Evolutionary conservation across 2,797 vertebrate genomes (phyloP).

Genomic region (Megaceryle alcyon): DNA sequence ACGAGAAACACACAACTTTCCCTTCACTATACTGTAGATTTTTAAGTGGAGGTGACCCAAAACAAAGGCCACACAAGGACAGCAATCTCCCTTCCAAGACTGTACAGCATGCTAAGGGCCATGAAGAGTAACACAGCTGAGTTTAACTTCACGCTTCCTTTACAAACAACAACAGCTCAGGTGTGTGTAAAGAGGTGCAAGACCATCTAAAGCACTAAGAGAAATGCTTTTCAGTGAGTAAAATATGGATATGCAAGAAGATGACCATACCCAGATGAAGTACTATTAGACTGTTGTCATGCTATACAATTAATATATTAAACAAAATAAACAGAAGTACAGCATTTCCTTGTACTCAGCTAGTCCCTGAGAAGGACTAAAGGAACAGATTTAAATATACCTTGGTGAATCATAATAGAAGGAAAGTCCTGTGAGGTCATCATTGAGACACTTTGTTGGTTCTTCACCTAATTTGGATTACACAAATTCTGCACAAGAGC

Average conservation of each 20-base stretch:
- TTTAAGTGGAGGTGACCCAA: neutral
- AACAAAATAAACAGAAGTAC: neutral
- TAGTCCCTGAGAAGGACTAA: neutral
- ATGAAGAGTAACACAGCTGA: neutral
- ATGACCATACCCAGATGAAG: neutral
- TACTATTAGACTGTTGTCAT: neutral
- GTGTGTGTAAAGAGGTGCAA: neutral
- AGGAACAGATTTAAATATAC: neutral
- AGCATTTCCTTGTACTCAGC: neutral
- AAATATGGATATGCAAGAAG: neutral
- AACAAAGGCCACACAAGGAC: neutral
- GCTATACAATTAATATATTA: neutral
- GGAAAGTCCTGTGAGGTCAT: neutral
- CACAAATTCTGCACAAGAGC: neutral
- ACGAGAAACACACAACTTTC: neutral
- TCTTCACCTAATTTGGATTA: neutral
- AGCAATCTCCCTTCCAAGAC: neutral
- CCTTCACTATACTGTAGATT: neutral
- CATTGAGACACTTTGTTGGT: neutral
- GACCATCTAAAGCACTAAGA: neutral
- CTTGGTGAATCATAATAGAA: neutral
- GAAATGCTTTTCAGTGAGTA: neutral
- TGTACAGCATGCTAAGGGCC: neutral
- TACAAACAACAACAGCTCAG: neutral
- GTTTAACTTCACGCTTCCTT: neutral